These are phyloP conservation scores for Lepeophtheirus nordmannii DNA, from an alignment of 2,888 invertebrate genomes.

Conservation along the genomic window DNA sequence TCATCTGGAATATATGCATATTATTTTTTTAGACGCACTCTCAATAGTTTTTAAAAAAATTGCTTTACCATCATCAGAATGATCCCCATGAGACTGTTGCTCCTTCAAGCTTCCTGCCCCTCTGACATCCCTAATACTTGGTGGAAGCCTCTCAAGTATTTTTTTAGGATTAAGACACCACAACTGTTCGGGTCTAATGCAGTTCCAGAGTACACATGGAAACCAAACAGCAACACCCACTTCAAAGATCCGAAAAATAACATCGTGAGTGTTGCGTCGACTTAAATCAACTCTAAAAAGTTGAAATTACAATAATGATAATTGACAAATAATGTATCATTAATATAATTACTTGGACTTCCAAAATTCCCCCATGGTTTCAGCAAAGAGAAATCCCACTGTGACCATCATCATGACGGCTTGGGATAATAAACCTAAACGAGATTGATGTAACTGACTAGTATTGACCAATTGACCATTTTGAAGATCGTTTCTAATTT, in stretches of 20 bases:
- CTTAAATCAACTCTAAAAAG: constrained; percentile 19
- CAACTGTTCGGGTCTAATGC: constrained; percentile 71
- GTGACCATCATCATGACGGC: constrained; percentile 78
- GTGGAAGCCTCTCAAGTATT: constrained; percentile 26
- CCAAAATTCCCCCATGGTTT: constrained; percentile 81
- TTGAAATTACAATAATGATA: not conserved
- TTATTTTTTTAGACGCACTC: not conserved
- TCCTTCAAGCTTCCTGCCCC: no score
- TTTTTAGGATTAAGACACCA: constrained; percentile 85
- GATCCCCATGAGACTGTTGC: not conserved
- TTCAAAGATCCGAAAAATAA: constrained; percentile 62
- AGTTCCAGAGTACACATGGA: constrained; percentile 89
- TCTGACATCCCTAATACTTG: not conserved
- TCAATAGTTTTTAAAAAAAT: not conserved
- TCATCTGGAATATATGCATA: constrained; percentile 19
- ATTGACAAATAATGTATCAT: not conserved
- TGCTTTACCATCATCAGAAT: not conserved
- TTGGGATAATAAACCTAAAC: constrained; percentile 71
- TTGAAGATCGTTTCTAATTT: not conserved
- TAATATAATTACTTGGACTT: constrained; percentile 57
- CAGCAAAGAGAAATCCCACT: constrained; percentile 72
- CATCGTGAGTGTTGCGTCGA: constrained; percentile 22
- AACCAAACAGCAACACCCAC: constrained; percentile 88
- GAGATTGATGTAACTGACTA: constrained; percentile 76
- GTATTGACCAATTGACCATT: constrained; percentile 41